Base-by-base conservation (phyloP, 2,113 vertebrate genomes). In the Apeltes quadracus region DNA sequence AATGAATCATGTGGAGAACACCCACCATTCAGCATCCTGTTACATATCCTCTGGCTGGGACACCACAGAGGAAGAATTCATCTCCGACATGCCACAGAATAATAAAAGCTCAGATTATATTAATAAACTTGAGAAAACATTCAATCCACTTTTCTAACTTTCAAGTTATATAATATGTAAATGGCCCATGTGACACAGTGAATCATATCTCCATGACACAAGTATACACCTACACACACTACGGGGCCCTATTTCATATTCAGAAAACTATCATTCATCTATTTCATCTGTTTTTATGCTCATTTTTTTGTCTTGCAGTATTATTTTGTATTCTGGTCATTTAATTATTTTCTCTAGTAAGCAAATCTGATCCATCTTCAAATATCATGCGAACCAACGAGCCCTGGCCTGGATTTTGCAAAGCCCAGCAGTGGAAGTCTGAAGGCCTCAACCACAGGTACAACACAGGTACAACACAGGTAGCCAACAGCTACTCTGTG, bases 21-120 rank as follows among this genome's bases (percentile, higher is more conserved):
- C 75, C 75, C 68, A 71, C 75, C 34, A 65, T 34, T 53, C 75
- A 59, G 12, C 61, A 58, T 71, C 75, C 67, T 41, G 59, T 77
- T 77, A 65, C 61, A 32, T 70, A 50, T 20, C 41, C 43, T 29
- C 65, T 23, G 61, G 34, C 20, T 23, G 53, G 58, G 23, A 6
- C 54, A 15, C 20, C 34, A 34, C 20, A 7, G 25, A 78, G 68
- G 3, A 66, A 41, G 12, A 61, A 59, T 51, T 53, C 9, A 71
- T 59, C n/a, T 59, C 53, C 59, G 39, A 16, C 58, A 38, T 25
- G 43, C 41, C 51, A 48, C 3, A 44, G 53, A 56, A 29, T 13
- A 38, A 20, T 23, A 7, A 69, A 23, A 43, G 48, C 44, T 46
- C 4, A 53, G 55, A 44, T 61, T 44, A 64, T 32, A 57, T 57